A percentile compares a stretch with the other conserved stretches of the same genome.
Conservation (phyloP, 2,888 invertebrate genomes). For the Aphidius colemani region DNA sequence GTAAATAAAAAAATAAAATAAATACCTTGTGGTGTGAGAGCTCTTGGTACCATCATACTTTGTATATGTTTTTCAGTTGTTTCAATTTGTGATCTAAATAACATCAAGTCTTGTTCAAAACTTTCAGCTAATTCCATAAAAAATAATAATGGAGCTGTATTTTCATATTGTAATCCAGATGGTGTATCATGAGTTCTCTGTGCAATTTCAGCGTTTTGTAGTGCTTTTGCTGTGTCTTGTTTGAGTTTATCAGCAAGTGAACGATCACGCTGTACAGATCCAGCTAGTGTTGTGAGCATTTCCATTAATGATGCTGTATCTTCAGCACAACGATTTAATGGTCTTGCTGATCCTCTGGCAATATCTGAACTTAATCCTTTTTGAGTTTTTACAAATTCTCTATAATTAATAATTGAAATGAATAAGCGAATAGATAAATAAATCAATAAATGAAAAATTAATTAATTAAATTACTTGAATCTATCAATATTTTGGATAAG, state of each 20-base stretch:
- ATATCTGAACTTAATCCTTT: slow-evolving; percentile 82
- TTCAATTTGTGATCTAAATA: slow-evolving; percentile 73
- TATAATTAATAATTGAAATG: slow-evolving; percentile 40
- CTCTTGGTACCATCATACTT: slow-evolving; percentile 68
- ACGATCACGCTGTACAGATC: slow-evolving; percentile 67
- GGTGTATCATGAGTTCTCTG: slow-evolving; percentile 80
- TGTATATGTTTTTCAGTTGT: slow-evolving; percentile 74
- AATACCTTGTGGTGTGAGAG: slow-evolving; percentile 71
- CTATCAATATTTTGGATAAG: slow-evolving; percentile 77
- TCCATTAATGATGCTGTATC: slow-evolving; percentile 68
- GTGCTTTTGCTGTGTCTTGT: slow-evolving; percentile 72
- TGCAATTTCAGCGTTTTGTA: slow-evolving; percentile 77
- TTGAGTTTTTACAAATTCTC: slow-evolving; percentile 82
- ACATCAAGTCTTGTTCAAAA: slow-evolving; percentile 73
- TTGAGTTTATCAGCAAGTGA: slow-evolving; percentile 70
- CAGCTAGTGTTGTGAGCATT: slow-evolving; percentile 67
- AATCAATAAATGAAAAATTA: slow-evolving; percentile 15
- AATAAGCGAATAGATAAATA: background rate
- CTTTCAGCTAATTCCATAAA: slow-evolving; percentile 71
- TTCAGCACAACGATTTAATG: slow-evolving; percentile 68
- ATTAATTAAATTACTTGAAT: slow-evolving; percentile 66
- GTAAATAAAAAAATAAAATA: slow-evolving; percentile 1
- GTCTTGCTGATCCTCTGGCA: slow-evolving; percentile 71
- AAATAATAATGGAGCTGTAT: slow-evolving; percentile 72
- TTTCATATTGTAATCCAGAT: slow-evolving; percentile 76